A percentile compares a stretch with the other conserved stretches of the same genome.
Evolutionary conservation across 2,888 invertebrate genomes (phyloP).

Genomic region (Oasisia sp.): DNA sequence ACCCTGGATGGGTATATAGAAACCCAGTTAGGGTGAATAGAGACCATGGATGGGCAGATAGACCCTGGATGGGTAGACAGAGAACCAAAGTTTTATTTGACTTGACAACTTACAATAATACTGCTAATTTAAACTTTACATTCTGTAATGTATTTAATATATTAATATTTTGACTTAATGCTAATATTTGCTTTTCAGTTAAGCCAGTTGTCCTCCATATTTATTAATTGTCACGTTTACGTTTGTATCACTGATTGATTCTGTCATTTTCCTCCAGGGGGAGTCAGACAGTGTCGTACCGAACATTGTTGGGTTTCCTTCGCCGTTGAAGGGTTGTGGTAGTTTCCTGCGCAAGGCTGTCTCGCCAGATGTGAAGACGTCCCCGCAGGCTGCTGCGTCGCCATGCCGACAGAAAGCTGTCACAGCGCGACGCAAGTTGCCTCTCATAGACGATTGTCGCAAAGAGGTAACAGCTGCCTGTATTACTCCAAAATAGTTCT

Average conservation of each 20-base stretch:
- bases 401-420: not conserved
- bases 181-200: not conserved
- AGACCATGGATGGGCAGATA: too few relatives aligned
- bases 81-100: not conserved
- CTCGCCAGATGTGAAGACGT: slow-evolving; percentile 33
- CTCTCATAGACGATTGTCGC: not conserved
- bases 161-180: not conserved
- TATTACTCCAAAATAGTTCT: not conserved
- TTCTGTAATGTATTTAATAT: too few relatives aligned
- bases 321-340: slow-evolving; percentile 56
- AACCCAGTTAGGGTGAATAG: too few relatives aligned
- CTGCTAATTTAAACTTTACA: too few relatives aligned
- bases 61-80: too few relatives aligned
- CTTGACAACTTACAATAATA: too few relatives aligned
- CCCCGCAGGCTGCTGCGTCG: slow-evolving; percentile 29
- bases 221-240: not conserved
- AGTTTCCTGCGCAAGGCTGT: slow-evolving; percentile 55
- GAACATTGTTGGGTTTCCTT: slow-evolving; percentile 53
- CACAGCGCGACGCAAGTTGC: not conserved
- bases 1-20: too few relatives aligned
- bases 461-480: not conserved
- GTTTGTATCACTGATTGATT: not conserved
- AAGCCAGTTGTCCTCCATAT: not conserved
- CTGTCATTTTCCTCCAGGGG: slow-evolving; percentile 26
- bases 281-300: slow-evolving; percentile 54